Percentiles rank a stretch among this genome's conserved stretches.
Conservation (phyloP, 2,888 invertebrate species). For the Onthophagus sagittarius region DNA sequence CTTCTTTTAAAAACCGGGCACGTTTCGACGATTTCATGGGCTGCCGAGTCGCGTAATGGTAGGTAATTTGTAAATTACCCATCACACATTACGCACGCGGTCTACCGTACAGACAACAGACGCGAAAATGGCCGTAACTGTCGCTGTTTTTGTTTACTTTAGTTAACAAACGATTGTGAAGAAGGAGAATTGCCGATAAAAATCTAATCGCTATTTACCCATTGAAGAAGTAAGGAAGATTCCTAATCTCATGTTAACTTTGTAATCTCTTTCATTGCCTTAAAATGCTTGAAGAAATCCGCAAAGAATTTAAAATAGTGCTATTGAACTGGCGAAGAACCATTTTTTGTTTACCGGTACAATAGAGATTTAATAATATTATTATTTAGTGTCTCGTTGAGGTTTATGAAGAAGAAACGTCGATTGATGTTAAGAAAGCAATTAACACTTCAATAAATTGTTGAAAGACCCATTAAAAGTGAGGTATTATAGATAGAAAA, state of each 20-base stretch:
- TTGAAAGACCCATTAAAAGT: not conserved
- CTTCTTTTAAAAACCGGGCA: constrained; percentile 25
- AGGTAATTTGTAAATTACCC: constrained; percentile 23
- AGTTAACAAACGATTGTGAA: not conserved
- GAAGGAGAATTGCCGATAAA: too few species aligned
- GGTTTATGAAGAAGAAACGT: not conserved
- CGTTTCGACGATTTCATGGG: constrained; percentile 28
- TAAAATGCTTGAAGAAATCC: too few species aligned
- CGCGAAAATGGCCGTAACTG: not conserved
- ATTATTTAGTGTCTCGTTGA: too few species aligned
- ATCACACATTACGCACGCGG: constrained; percentile 12
- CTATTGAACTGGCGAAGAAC: too few species aligned
- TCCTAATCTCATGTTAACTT: too few species aligned
- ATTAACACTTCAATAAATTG: not conserved
- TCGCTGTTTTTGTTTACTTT: not conserved
- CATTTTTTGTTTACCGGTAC: too few species aligned
- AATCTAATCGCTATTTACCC: too few species aligned
- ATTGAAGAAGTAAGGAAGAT: too few species aligned
- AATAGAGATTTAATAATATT: too few species aligned
- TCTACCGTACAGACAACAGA: not conserved
- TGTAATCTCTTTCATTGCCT: too few species aligned
- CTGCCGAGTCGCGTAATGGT: constrained; percentile 19
- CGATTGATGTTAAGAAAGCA: not conserved
- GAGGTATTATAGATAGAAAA: not conserved
- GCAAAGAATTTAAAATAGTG: too few species aligned